These are phyloP conservation scores for Nymphalis c-album DNA, from an alignment of 2,888 invertebrate species.

Conservation along the genomic window DNA sequence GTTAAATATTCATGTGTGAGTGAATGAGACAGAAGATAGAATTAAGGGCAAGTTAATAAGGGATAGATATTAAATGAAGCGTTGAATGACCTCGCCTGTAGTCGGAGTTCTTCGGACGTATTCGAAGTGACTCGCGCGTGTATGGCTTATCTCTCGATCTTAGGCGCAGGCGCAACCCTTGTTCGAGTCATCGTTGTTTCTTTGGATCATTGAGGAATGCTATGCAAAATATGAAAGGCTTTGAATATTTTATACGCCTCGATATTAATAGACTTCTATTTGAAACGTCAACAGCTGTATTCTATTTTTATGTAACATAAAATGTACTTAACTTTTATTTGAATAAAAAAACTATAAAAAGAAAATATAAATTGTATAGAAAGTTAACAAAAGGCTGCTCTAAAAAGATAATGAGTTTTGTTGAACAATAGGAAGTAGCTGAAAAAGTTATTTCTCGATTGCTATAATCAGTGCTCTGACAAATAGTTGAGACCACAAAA, in stretches of 20 bases:
- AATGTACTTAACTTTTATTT: constrained; percentile 4
- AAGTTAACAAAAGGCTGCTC: constrained; percentile 13
- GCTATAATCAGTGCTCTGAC: constrained; percentile 25
- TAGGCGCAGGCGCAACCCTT: constrained; percentile 66
- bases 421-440: constrained; percentile 22
- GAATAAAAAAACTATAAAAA: neutral
- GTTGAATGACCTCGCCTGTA: constrained; percentile 65
- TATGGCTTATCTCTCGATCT: constrained; percentile 68
- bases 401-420: constrained; percentile 22
- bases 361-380: constrained; percentile 12
- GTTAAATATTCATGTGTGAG: constrained; percentile 63
- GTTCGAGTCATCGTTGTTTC: constrained; percentile 40
- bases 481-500: constrained; percentile 25
- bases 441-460: constrained; percentile 29
- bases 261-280: constrained; percentile 14
- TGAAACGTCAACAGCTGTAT: neutral
- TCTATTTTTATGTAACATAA: neutral
- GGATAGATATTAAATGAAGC: constrained; percentile 68
- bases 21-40: constrained; percentile 52
- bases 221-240: constrained; percentile 34
- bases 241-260: constrained; percentile 20
- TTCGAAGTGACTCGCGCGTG: constrained; percentile 52
- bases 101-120: constrained; percentile 59
- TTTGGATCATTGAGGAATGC: constrained; percentile 32
- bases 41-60: constrained; percentile 55